Evolutionary conservation across 1,140 invertebrate genomes (phyloP).

Genomic region (Scaptomyza pallida): DNA sequence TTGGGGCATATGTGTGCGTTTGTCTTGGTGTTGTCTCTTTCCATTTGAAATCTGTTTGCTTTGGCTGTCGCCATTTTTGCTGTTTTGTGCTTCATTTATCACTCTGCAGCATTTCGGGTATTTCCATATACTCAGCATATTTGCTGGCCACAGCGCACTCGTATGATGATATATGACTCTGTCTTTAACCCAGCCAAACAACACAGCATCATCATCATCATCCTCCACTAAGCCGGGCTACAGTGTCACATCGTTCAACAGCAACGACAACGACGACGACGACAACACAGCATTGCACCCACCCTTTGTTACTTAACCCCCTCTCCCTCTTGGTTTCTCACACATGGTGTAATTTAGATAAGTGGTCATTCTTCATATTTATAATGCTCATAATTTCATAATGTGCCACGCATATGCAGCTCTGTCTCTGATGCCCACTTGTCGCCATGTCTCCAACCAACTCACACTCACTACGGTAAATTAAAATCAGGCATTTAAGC

Average conservation of each 20-base stretch:
- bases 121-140: constrained; percentile 82
- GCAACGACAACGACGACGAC: constrained; percentile 61
- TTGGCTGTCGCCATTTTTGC: constrained; percentile 68
- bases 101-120: constrained; percentile 48
- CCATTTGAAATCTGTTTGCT: constrained; percentile 18
- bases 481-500: constrained; percentile 67
- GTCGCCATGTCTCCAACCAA: not conserved
- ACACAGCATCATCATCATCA: constrained; percentile 14
- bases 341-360: constrained; percentile 83
- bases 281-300: constrained; percentile 28
- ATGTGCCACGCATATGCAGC: constrained; percentile 76
- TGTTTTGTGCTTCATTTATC: constrained; percentile 75
- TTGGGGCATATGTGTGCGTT: constrained; percentile 47
- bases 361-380: constrained; percentile 83
- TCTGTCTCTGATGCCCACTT: not conserved
- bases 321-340: constrained; percentile 24
- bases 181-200: constrained; percentile 66
- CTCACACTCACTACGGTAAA: constrained; percentile 33
- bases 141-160: constrained; percentile 41
- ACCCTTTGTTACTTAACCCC: not conserved
- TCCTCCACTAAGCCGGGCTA: constrained; percentile 40
- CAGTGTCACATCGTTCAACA: constrained; percentile 68
- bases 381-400: constrained; percentile 84
- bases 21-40: constrained; percentile 24
- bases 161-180: constrained; percentile 61